Evolutionary conservation across 2,113 vertebrate genomes (phyloP), one percentile per base, ranked within the genome.

Genomic region (Scomber japonicus): DNA sequence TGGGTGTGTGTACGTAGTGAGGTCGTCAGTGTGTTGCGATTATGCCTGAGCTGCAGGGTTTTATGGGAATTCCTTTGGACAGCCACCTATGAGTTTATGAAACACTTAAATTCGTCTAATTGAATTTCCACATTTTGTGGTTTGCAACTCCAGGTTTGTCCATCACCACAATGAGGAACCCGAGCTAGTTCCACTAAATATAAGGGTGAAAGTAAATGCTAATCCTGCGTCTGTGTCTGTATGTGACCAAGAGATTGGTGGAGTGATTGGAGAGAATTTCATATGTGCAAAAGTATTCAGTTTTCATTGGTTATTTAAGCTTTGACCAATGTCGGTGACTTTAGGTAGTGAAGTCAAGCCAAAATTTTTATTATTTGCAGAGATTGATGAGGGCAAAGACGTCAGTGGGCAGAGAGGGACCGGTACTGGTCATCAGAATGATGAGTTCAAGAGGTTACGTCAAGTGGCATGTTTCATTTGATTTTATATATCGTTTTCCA

Each of bases 91-190:
- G 87, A 94, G 89, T 95, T 96, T 95, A 95, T 95, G 92, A 95
- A 95, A 94, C 94, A 93, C 94, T 95, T 93, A 92, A 94, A 91
- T 93, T 87, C 56, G 31, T 93, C 71, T 95, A 94, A 95, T 95
- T 95, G 94, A 94, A 94, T 96, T 96, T 96, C 94, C 95, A 95
- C 89, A 90, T 94, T 93, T 94, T 84, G 90, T 86, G 92, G 92
- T 92, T 82, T 66, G 89, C 87, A 92, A 89, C 85, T 86, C 67
- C 64, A 84, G 90, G 88, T 93, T 92, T 85, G 87, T 88, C 81
- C 88, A 75, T 89, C 77, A 83, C 93, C 86, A 13, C 92, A 92
- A 88, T 88, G 87, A 87, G 83, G 88, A 73, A 90, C 87, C 88
- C 89, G 76, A 90, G 88, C 87, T 71, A 76, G 71, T 71, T 83